Base-by-base conservation (phyloP, 2,888 invertebrate species). In the Lasioglossum pauxillum region DNA sequence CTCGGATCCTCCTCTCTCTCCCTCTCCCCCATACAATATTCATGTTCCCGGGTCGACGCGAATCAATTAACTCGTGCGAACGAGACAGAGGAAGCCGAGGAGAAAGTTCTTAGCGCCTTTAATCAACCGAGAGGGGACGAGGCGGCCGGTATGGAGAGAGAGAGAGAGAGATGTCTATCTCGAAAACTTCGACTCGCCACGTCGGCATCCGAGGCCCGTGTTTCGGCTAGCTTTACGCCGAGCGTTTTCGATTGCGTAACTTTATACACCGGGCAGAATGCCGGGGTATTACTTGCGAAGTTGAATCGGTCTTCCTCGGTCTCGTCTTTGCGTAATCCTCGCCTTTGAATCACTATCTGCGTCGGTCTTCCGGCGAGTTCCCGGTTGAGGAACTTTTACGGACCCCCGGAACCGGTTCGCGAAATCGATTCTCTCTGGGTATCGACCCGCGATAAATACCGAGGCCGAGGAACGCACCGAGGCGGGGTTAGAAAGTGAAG, bases 61-160 rank as follows among this genome's bases (percentile, higher is more conserved):
- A 77, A 78, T 83, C 84, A 84, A 84, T 84, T 78, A 84, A 83
- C 64, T 31, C 46, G 75, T 35, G 53, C 16, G 67, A 53, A 44
- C 41, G 67, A 49, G 27, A 31, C 72, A 53, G 19, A 1, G 77
- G 53, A 31, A 38, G 23, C 64, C 46, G 31, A 41, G 44, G 53
- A 31, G 77, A 83, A 77, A 84, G 38, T 84, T 76, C 53, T 46
- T 57, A 38, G 67, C 23, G 57, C 27, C 73, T 76, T 84, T 83
- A 74, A 84, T 84, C 84, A 83, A 77, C 64, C 77, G 83, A 53
- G 35, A 83, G 3, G 31, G 31, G 31, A 64, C 19, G 31, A 19
- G 19, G 8, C 7, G 31, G 8, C 57, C 4, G 57, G 1, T 12
- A 57, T n/a, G 16, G 31, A 64, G 16, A 35, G 7, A 23, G 10